phyloP scores from a whole-genome alignment of 2,113 vertebrate genomes.

The Gobiocypris rarus region DNA sequence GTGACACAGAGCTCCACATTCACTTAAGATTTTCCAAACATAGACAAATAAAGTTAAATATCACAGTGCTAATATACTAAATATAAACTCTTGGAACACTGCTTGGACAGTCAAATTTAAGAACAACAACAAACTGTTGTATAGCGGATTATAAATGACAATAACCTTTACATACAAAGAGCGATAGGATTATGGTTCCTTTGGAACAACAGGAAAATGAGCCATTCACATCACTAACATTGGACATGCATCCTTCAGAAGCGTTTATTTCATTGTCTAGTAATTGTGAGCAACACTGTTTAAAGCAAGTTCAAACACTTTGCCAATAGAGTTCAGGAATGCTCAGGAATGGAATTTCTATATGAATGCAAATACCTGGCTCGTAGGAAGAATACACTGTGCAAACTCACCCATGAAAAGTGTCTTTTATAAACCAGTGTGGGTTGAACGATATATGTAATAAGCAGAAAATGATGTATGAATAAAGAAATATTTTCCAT shows the following conservation, averaged over 20 bases:
- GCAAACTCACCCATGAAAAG: slow-evolving; percentile 24
- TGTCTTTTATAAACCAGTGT: slow-evolving; percentile 28
- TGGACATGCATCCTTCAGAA: slow-evolving; percentile 3
- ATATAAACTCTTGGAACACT: neutral
- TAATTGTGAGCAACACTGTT: slow-evolving; percentile 15
- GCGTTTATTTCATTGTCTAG: slow-evolving; percentile 21
- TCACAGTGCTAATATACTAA: neutral
- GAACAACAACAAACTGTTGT: neutral
- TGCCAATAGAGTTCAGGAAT: slow-evolving; percentile 16
- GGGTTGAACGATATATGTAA: neutral
- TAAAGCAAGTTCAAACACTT: slow-evolving; percentile 22
- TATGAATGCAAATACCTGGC: neutral
- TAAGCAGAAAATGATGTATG: neutral
- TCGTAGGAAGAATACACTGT: slow-evolving; percentile 29
- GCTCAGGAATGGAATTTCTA: slow-evolving; percentile 34
- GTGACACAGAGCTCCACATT: neutral
- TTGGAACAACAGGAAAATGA: slow-evolving; percentile 17
- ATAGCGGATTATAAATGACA: neutral
- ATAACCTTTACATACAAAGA: neutral
- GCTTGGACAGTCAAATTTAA: neutral
- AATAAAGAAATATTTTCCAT: slow-evolving; percentile 28
- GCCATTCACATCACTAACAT: neutral
- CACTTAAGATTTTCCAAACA: neutral
- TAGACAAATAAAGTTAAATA: neutral
- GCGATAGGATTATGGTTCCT: neutral